Base-by-base conservation (phyloP, 2,113 vertebrate genomes). In the Myotis lucifugus region DNA sequence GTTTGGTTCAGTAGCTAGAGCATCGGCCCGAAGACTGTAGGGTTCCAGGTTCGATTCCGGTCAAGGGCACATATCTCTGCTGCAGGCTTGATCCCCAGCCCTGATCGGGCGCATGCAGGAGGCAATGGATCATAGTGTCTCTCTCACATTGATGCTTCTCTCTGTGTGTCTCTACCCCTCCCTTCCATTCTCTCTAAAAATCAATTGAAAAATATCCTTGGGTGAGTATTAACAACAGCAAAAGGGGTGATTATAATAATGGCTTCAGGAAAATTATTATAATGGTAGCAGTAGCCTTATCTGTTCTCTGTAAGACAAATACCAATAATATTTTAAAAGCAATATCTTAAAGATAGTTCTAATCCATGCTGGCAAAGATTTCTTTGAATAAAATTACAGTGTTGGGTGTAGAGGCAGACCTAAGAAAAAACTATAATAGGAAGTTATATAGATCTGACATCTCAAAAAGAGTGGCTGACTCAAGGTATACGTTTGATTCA, bases 201-300 rank as follows among this genome's bases (percentile, higher is more conserved):
- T 61, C 59, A 61, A 61, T 27, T 61, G 59, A 27, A 61, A 61
- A 61, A 27, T 61, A 61, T 9, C 25, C 56, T 61, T 0, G 10
- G 59, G 4, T 61, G 25, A 61, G 25, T 4, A 61, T 61, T 27
- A 27, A 61, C 9, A 61, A 61, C 59, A 61, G 11, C 59, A 61
- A 61, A 82, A 66, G 29, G 6, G 3, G 7, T 83, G 56, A 13
- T 32, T 46, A 46, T 32, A 83, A 83, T 42, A 64, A 64, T 19
- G 11, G 27, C 29, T 83, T 94, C 59, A 88, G 48, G 29, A 93
- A 96, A 95, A 17, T 23, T 69, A 19, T 8, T 88, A 70, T 77
- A 79, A 91, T n/a, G 17, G 3, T 18, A 83, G 1, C 18, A 70
- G 27, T 85, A 77, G 6, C 4, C 2, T 81, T 66, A 37, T 42